These are phyloP conservation scores for Gallinago nigripennis DNA, from an alignment of 2,797 vertebrate genomes.

Conservation along the genomic window DNA sequence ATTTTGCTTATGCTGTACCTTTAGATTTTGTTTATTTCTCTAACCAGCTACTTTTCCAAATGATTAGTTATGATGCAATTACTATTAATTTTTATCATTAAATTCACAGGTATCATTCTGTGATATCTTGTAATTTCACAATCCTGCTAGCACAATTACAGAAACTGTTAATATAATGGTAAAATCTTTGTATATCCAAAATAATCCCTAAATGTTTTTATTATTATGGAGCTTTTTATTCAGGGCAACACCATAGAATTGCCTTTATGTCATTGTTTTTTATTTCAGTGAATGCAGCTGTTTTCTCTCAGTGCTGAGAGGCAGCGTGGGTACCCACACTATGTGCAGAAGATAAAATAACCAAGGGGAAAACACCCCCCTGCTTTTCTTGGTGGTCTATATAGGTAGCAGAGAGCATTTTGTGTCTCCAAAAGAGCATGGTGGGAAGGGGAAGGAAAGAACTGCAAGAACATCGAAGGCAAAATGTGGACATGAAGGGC, in stretches of 20 bases:
- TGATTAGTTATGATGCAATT: not conserved
- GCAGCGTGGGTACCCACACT: not conserved
- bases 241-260: not conserved
- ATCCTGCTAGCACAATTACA: not conserved
- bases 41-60: not conserved
- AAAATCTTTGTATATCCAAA: not conserved
- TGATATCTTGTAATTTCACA: not conserved
- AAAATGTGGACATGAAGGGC: not conserved
- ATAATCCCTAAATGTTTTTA: not conserved
- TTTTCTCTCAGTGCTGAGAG: not conserved
- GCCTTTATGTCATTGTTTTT: not conserved
- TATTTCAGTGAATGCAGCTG: not conserved
- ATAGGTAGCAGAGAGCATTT: not conserved
- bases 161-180: not conserved
- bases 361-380: fast-evolving
- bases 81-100: not conserved
- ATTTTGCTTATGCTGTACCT: not conserved
- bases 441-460: not conserved
- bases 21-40: not conserved
- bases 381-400: not conserved
- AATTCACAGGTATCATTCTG: not conserved
- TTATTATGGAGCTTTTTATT: not conserved
- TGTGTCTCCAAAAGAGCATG: not conserved
- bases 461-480: not conserved
- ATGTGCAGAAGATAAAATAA: not conserved